Evolutionary conservation across 2,113 vertebrate species (phyloP), one percentile per base, ranked within the genome.

Genomic region (Axis porcinus): DNA sequence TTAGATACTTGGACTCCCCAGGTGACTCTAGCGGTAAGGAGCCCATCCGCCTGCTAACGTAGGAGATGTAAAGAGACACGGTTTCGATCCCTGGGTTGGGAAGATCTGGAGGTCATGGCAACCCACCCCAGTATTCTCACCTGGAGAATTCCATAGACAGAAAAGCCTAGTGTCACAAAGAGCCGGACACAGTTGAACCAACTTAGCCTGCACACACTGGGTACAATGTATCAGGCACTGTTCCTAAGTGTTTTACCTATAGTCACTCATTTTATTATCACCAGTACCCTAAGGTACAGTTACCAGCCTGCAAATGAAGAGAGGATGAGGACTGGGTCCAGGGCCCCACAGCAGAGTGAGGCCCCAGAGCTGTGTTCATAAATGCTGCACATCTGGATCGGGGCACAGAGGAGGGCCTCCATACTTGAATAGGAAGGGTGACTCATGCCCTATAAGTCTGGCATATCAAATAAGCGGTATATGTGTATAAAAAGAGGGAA

Each of bases 321-420:
- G n/a, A 74, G 27, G 40, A 28, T 47, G 58, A 92, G 33, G 62
- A 47, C 6, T 54, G 27, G 55, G 7, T 45, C 27, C 27, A 25
- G 21, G 27, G 30, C 7, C 45, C 28, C 25, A 14, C 28, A 36
- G 52, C 27, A 50, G 89, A 67, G 17, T 27, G 86, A 78, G 81
- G 23, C 33, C 16, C 82, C 40, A 19, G 82, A 54, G 47, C 43
- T 52, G 76, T n/a, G 55, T 50, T 47, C 52, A 0, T 28, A 15
- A 76, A 5, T 0, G 16, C 74, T 28, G 33, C 43, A 17, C 2
- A 6, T 40, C 19, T 1, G 15, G 13, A 0, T 58, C 33, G 36
- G 45, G 52, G 30, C 52, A 3, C 21, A 15, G 45, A 57, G 27
- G 30, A 3, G 28, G 52, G n/a, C 9, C 43, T 54, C 5, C 4